Conservation (phyloP, 2,888 invertebrate species). For the Hylaea fasciaria region DNA sequence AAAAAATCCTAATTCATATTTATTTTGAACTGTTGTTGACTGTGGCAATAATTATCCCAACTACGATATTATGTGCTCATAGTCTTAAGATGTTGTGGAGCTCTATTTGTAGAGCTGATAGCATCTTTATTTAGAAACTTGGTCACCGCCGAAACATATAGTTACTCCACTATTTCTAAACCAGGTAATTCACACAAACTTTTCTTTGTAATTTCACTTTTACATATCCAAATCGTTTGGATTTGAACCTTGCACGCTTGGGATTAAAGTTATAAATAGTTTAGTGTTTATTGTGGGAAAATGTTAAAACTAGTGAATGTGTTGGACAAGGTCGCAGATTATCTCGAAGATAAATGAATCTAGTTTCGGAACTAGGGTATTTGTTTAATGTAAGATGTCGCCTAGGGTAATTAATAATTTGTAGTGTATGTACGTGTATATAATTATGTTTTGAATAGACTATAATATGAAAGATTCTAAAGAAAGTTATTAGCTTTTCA, state of each 20-base stretch:
- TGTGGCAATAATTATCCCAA: too few relatives aligned
- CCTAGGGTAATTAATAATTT: not conserved
- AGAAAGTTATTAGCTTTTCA: not conserved
- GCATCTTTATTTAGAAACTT: constrained; percentile 27
- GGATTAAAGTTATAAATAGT: constrained; percentile 10
- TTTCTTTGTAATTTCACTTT: constrained; percentile 45
- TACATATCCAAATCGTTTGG: constrained; percentile 5
- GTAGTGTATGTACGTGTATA: not conserved
- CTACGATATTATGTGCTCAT: too few relatives aligned
- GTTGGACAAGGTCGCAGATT: constrained; percentile 41
- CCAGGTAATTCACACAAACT: constrained; percentile 41
- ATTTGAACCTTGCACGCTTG: constrained; percentile 13
- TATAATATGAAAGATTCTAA: not conserved
- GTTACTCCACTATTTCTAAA: constrained; percentile 36
- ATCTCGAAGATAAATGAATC: constrained; percentile 36
- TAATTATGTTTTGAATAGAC: not conserved
- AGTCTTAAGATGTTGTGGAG: not conserved
- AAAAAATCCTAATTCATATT: too few relatives aligned
- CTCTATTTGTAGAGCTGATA: constrained; percentile 11
- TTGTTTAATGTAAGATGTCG: constrained; percentile 26
- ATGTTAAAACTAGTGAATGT: constrained; percentile 37
- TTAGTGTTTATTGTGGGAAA: constrained; percentile 31
- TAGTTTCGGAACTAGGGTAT: constrained; percentile 33
- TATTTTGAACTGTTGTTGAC: too few relatives aligned
- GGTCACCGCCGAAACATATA: constrained; percentile 18